Evolutionary conservation across 2,113 vertebrate genomes (phyloP).

Genomic region (Cercopithecus mona): DNA sequence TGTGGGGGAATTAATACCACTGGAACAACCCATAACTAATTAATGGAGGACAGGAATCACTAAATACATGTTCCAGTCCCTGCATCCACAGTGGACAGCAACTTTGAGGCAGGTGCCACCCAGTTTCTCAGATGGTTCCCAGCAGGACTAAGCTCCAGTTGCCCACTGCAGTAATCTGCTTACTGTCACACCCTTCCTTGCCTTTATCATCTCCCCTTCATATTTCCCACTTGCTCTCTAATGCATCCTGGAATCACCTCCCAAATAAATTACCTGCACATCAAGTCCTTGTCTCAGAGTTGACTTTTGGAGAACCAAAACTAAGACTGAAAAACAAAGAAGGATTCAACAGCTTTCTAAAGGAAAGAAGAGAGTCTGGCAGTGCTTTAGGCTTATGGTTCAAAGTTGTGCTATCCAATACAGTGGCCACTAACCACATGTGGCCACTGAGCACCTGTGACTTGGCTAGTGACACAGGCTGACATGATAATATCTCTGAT

Average conservation of each 20-base stretch:
- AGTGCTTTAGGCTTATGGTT: background rate
- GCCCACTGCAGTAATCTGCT: background rate
- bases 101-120: background rate
- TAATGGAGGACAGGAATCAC: background rate
- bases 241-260: background rate
- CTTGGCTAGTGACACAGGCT: too few species aligned
- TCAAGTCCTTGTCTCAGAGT: background rate
- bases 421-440: too few species aligned
- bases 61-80: background rate
- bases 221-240: too few species aligned
- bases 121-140: too few species aligned
- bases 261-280: background rate
- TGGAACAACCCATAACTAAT: background rate
- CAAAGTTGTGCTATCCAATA: background rate
- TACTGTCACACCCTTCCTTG: background rate
- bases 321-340: background rate
- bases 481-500: background rate
- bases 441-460: background rate
- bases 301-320: background rate
- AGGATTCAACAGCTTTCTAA: background rate
- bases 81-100: background rate
- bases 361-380: background rate
- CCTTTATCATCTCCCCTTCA: too few species aligned
- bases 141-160: background rate
- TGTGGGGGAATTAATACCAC: rapidly evolving